Base-by-base conservation (phyloP, 2,797 vertebrate species). In the Natrix natrix region DNA sequence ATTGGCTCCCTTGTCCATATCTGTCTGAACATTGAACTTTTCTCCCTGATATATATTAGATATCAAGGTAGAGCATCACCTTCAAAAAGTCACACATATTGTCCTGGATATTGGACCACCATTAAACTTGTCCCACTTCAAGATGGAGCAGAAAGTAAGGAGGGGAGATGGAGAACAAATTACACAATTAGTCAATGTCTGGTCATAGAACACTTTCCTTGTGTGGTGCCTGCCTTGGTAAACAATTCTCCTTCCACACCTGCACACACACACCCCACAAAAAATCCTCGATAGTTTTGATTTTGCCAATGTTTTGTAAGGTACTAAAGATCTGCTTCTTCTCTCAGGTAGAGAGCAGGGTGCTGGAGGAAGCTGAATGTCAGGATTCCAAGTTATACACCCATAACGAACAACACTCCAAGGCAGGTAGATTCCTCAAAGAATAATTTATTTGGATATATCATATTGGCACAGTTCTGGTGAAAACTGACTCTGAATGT, bases 51-150 rank as follows among this genome's bases (percentile, higher is more conserved):
- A 22, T 32, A 89, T 22, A 93, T 61, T 48, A 88, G 74, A 91
- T 93, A 86, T 90, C 32, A 48, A 88, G 66, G 3, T 48, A 69
- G 43, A 28, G 28, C 4, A 2, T 93, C 86, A 93, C 91, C 90
- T 93, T 92, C 89, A 92, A 90, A 94, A 93, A 93, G 90, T 37
- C 60, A 69, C 12, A 55, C 2, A 48, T 28, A 54, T 78, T 43
- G 10, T 90, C 95, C 93, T 90, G 55, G 14, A n/a, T 26, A 57
- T 69, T 24, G 26, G 12, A 87, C 37, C 93, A 87, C 69, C 24
- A 61, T 69, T 78, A 32, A 6, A 2, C 93, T 56, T 94, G 93
- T 83, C 93, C 54, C 92, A 0, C 0, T 60, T 55, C 26, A 2
- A 1, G 20, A 86, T 6, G 37, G 56, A 89, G 90, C 37, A 93